These are phyloP conservation scores for Ricordea florida DNA, from an alignment of 92 coral and sea anemone genomes.

Conservation along the genomic window DNA sequence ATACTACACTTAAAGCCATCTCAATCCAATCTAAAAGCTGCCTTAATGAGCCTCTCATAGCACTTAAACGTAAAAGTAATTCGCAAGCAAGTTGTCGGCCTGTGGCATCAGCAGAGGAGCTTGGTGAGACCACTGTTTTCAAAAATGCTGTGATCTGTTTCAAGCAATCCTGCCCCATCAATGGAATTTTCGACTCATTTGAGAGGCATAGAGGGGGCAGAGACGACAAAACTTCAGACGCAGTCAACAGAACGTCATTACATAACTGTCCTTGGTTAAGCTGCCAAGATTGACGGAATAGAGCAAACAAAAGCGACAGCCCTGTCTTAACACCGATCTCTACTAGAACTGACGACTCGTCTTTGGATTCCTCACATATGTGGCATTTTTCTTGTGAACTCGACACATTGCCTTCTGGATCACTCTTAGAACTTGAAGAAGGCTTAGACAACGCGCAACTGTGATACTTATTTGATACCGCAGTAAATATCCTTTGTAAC, in stretches of 20 bases:
- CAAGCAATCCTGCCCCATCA: conserved; percentile 68
- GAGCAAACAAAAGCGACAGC: conserved; percentile 68
- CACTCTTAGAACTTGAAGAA: background rate
- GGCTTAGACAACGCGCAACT: conserved; percentile 16
- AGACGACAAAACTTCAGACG: conserved; percentile 64
- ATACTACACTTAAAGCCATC: conserved; percentile 52
- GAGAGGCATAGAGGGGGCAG: conserved; percentile 81
- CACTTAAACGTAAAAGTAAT: conserved; percentile 55
- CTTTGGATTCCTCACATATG: conserved; percentile 27
- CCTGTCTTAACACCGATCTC: conserved; percentile 90
- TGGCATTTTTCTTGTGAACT: conserved; percentile 32
- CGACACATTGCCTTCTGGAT: conserved; percentile 3
- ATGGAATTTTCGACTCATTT: conserved; percentile 76
- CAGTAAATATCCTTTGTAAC: conserved; percentile 80
- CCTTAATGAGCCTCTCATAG: conserved; percentile 70
- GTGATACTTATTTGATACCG: conserved; percentile 81
- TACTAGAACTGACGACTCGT: conserved; percentile 64
- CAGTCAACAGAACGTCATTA: conserved; percentile 79
- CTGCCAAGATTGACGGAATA: conserved; percentile 84
- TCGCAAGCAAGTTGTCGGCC: conserved; percentile 78
- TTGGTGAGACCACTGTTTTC: conserved; percentile 43
- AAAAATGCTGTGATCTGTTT: conserved; percentile 67
- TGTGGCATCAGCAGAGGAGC: conserved; percentile 60
- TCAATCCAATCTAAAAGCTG: conserved; percentile 79
- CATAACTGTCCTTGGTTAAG: conserved; percentile 67